Percentiles rank a stretch among this genome's conserved stretches.
Conservation (phyloP, 2,797 vertebrate genomes). For the Poecilia wingei region DNA sequence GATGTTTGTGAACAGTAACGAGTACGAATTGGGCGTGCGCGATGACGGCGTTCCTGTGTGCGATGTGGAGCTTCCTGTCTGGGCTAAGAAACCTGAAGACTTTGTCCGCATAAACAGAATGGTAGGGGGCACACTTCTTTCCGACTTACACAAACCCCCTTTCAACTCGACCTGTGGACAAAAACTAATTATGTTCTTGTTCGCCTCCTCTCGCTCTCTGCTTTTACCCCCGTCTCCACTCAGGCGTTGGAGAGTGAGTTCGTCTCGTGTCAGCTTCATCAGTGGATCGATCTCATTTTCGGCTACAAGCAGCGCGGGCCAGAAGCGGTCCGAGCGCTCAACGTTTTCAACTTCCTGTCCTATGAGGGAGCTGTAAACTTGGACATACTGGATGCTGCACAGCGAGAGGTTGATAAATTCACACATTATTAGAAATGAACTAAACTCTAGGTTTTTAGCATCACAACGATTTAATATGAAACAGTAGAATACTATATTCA, state of each 20-base stretch:
- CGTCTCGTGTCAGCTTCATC: constrained; percentile 92
- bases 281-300: constrained; percentile 98
- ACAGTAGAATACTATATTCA: neutral
- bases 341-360: constrained; percentile 94
- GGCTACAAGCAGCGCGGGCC: constrained; percentile 98
- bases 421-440: neutral
- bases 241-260: constrained; percentile 98
- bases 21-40: constrained; percentile 89
- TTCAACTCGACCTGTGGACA: neutral
- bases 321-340: constrained; percentile 93
- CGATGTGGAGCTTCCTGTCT: constrained; percentile 93
- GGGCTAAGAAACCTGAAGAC: constrained; percentile 98
- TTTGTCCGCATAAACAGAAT: constrained; percentile 98
- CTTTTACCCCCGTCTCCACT: neutral
- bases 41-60: constrained; percentile 89
- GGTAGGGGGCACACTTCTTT: constrained; percentile 78
- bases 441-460: neutral
- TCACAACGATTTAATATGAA: neutral
- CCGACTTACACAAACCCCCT: neutral
- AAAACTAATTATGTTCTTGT: neutral
- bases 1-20: constrained; percentile 98
- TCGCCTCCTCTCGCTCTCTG: neutral
- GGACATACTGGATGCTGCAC: constrained; percentile 88
- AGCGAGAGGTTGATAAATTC: constrained; percentile 86
- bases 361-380: constrained; percentile 94